Conservation (phyloP, 2,797 vertebrate genomes). For the Neosilurus mollespiculum region DNA sequence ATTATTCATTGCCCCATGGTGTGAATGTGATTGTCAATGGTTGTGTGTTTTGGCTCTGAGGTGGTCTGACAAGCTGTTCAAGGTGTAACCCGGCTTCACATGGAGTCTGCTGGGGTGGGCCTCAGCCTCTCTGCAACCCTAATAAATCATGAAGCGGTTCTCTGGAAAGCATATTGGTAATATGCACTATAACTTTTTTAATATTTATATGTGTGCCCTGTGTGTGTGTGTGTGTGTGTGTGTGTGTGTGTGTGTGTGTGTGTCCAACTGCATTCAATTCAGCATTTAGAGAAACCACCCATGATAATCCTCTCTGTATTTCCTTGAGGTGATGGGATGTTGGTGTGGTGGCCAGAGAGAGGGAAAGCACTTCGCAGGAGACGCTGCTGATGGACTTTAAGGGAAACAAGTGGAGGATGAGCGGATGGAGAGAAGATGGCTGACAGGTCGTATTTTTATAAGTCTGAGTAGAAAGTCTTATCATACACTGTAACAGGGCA, state of each 20-base stretch:
- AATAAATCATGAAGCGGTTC: too few species aligned
- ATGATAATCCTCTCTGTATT: not conserved
- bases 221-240: not conserved
- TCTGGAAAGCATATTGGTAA: too few species aligned
- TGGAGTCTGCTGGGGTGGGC: too few species aligned
- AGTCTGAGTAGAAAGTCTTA: slow-evolving; percentile 27
- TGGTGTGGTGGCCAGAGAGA: not conserved
- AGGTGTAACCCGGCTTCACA: too few species aligned
- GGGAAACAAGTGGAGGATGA: slow-evolving; percentile 31
- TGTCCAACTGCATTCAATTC: not conserved
- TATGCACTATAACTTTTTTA: too few species aligned
- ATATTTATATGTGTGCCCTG: too few species aligned
- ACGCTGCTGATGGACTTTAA: slow-evolving; percentile 19
- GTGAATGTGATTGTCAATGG: too few species aligned
- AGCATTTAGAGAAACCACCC: not conserved
- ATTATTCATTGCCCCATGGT: too few species aligned
- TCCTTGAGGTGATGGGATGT: not conserved
- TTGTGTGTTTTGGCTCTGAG: too few species aligned
- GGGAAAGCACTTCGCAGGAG: slow-evolving; percentile 8
- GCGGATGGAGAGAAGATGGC: slow-evolving; percentile 27
- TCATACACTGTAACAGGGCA: slow-evolving; percentile 26
- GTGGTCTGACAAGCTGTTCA: too few species aligned
- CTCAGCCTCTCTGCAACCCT: too few species aligned
- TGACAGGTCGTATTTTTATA: slow-evolving; percentile 36
- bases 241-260: not conserved